Conservation (phyloP, 2,888 invertebrate species). For the Timandra comae region DNA sequence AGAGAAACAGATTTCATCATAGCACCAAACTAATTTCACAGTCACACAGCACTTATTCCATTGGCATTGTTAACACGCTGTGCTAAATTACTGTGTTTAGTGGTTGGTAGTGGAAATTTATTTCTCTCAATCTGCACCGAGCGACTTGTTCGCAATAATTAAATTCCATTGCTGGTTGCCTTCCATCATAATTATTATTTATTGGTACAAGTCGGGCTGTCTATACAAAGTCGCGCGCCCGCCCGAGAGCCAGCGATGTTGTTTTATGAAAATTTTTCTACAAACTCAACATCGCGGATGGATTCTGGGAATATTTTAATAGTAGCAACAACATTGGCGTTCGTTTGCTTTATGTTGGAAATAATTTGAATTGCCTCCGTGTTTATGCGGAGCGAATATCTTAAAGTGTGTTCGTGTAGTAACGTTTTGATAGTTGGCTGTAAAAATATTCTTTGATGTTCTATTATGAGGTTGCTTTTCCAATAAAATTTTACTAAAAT, state of each 20-base stretch:
- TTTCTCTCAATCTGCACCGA: slow-evolving; percentile 35
- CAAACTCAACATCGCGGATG: slow-evolving; percentile 21
- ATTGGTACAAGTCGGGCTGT: slow-evolving; percentile 27
- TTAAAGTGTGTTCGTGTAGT: slow-evolving; percentile 3
- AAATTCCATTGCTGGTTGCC: slow-evolving; percentile 43
- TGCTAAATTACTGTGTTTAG: slow-evolving; percentile 30
- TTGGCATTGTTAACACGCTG: slow-evolving; percentile 24
- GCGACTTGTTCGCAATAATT: slow-evolving; percentile 47
- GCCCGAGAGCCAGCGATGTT: slow-evolving; percentile 6
- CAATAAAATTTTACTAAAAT: no score
- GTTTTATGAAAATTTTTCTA: slow-evolving; percentile 39
- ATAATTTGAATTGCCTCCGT: slow-evolving; percentile 23
- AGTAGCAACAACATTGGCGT: slow-evolving; percentile 16
- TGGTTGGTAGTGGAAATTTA: slow-evolving; percentile 28
- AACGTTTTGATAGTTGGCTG: no score
- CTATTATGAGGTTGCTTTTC: no score
- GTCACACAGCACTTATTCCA: slow-evolving; percentile 22
- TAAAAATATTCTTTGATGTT: no score
- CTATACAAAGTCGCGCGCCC: background rate
- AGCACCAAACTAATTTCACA: slow-evolving; percentile 1
- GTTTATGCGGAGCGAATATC: slow-evolving; percentile 10
- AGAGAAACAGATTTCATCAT: background rate
- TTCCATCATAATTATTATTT: slow-evolving; percentile 49
- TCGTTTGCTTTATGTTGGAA: slow-evolving; percentile 14
- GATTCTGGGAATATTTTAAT: slow-evolving; percentile 32